A percentile compares a stretch with the other conserved stretches of the same genome.
These are phyloP conservation scores for Villa cingulata DNA, from an alignment of 2,888 invertebrate species.

Conservation along the genomic window DNA sequence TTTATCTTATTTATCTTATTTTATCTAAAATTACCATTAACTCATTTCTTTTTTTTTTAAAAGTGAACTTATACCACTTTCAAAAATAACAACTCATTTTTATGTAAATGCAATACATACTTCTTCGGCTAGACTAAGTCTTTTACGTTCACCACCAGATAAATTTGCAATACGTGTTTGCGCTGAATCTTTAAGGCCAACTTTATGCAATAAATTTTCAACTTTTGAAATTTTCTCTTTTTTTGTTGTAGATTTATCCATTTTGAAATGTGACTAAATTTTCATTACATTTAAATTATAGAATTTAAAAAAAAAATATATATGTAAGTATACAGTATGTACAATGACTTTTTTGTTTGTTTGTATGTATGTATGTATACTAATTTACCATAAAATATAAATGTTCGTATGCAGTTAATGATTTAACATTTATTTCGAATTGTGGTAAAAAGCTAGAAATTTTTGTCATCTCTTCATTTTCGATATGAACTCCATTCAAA, in stretches of 20 bases:
- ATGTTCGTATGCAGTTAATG: conserved; percentile 68
- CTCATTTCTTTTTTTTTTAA: too few species aligned
- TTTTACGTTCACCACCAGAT: conserved; percentile 81
- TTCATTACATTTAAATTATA: too few species aligned
- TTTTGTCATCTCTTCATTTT: conserved; percentile 50
- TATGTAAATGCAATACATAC: too few species aligned
- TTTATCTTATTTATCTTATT: too few species aligned
- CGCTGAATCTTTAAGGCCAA: conserved; percentile 59
- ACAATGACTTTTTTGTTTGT: neutral
- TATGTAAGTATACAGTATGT: too few species aligned
- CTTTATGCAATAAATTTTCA: conserved; percentile 36
- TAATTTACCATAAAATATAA: conserved; percentile 74
- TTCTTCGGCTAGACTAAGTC: conserved; percentile 77
- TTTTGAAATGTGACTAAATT: conserved; percentile 57
- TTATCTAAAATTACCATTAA: too few species aligned
- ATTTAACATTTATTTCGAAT: conserved; percentile 65
- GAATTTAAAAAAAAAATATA: too few species aligned
- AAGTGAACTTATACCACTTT: too few species aligned
- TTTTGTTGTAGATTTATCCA: conserved; percentile 45
- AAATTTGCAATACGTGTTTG: conserved; percentile 59
- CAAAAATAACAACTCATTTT: too few species aligned
- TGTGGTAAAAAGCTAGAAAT: conserved; percentile 80
- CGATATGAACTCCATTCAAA: conserved; percentile 52
- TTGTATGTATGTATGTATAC: neutral
- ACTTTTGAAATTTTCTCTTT: conserved; percentile 27